Percentiles rank a stretch among this genome's conserved stretches.
These are phyloP conservation scores for Pempheris klunzingeri DNA, from an alignment of 2,797 vertebrate species.

Conservation along the genomic window DNA sequence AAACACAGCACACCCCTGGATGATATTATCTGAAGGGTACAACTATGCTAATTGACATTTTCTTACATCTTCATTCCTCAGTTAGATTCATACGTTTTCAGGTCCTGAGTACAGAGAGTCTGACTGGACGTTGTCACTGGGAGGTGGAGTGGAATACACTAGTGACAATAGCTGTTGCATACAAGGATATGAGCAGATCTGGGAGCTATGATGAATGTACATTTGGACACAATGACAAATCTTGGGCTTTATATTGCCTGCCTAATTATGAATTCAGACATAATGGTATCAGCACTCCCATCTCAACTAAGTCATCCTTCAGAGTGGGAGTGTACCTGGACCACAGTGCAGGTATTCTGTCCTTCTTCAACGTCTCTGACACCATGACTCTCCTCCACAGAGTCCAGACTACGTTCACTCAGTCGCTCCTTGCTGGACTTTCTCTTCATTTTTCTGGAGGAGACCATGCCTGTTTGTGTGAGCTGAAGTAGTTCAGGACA, in stretches of 20 bases:
- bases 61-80: accelerated
- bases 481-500: neutral
- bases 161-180: conserved; percentile 11
- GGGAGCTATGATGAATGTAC: neutral
- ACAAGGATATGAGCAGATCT: conserved; percentile 2
- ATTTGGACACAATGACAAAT: conserved; percentile 22
- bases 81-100: neutral
- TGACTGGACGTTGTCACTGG: conserved; percentile 18
- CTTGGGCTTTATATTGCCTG: neutral
- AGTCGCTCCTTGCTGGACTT: conserved; percentile 2
- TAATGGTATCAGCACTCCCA: neutral
- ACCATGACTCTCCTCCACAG: conserved; percentile 24
- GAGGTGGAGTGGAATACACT: conserved; percentile 7
- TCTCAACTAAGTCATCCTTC: accelerated
- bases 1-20: neutral
- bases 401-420: conserved; percentile 29
- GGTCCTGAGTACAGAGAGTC: conserved; percentile 22
- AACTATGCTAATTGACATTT: neutral
- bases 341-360: conserved; percentile 27
- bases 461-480: neutral
- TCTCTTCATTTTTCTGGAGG: neutral
- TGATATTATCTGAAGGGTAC: neutral
- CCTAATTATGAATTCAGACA: neutral
- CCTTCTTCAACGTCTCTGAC: neutral
- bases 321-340: conserved; percentile 24